These are phyloP conservation scores for Odontocerum albicorne DNA, from an alignment of 2,888 invertebrate species.

Conservation along the genomic window DNA sequence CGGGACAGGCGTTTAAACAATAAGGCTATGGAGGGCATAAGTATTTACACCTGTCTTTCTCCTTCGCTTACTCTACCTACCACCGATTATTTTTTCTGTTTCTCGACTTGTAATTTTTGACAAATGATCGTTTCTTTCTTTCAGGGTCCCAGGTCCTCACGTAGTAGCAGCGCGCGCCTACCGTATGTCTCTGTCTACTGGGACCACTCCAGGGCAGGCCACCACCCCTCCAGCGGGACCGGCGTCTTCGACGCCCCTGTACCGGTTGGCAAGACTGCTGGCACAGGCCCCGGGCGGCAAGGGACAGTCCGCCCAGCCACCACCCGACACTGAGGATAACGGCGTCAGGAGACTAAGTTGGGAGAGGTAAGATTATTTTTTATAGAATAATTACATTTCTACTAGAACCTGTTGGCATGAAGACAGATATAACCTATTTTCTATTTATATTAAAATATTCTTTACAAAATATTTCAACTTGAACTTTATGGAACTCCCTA, in stretches of 20 bases:
- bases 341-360: constrained; percentile 62
- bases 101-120: too few relatives aligned
- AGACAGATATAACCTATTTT: too few relatives aligned
- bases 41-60: too few relatives aligned
- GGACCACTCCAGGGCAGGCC: constrained; percentile 33
- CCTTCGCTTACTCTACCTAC: too few relatives aligned
- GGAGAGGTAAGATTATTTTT: constrained; percentile 56
- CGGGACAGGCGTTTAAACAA: too few relatives aligned
- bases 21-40: too few relatives aligned
- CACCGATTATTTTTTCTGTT: too few relatives aligned
- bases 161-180: constrained; percentile 59
- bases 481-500: too few relatives aligned
- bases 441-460: too few relatives aligned
- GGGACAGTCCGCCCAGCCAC: background rate
- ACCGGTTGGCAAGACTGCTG: constrained; percentile 37
- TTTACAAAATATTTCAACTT: too few relatives aligned
- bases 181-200: constrained; percentile 46
- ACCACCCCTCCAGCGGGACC: constrained; percentile 18
- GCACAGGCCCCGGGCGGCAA: constrained; percentile 24
- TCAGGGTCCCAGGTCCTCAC: constrained; percentile 60
- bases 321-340: constrained; percentile 43
- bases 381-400: background rate
- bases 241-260: constrained; percentile 32
- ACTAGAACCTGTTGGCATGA: too few relatives aligned
- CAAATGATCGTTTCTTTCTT: background rate